Percentiles rank a stretch among this genome's conserved stretches.
Conservation (phyloP, 23 tunicate species). For the Diplosoma virens region DNA sequence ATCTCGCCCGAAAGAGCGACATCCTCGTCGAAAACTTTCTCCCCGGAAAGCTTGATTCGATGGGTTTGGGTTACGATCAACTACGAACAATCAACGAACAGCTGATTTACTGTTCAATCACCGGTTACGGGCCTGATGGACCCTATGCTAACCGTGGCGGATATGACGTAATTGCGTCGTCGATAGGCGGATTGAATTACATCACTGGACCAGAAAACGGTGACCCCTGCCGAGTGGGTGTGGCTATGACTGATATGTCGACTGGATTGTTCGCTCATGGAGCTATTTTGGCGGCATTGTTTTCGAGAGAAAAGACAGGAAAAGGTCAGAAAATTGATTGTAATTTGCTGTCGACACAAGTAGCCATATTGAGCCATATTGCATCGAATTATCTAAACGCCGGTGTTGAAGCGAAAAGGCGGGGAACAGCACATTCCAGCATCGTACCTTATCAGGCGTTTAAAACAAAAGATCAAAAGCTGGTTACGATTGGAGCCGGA, state of each 20-base stretch:
- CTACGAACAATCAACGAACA: conserved; percentile 57
- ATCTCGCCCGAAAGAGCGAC: conserved; percentile 65
- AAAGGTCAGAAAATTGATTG: conserved; percentile 79
- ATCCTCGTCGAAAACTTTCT: conserved; percentile 83
- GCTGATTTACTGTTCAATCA: conserved; percentile 73
- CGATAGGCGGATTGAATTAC: conserved; percentile 81
- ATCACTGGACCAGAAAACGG: conserved; percentile 96
- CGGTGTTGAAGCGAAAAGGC: conserved; percentile 72
- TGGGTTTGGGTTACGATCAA: conserved; percentile 78
- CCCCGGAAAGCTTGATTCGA: conserved; percentile 81
- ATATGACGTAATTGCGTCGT: conserved; percentile 97
- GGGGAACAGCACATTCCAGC: conserved; percentile 94
- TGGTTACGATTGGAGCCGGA: conserved; percentile 90
- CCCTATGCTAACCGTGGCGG: conserved; percentile 84
- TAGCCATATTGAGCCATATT: conserved; percentile 70
- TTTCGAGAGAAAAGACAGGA: conserved; percentile 61
- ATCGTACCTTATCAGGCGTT: conserved; percentile 99
- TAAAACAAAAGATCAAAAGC: conserved; percentile 77
- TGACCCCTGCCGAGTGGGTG: conserved; percentile 92
- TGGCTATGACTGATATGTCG: conserved; percentile 93
- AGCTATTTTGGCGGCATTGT: conserved; percentile 88
- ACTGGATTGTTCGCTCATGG: conserved; percentile 91
- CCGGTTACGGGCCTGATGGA: conserved; percentile 88
- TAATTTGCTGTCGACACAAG: conserved; percentile 79
- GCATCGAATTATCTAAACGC: conserved; percentile 77